These are phyloP conservation scores for Tachystola acroxantha DNA, from an alignment of 2,888 invertebrate genomes.

Conservation along the genomic window DNA sequence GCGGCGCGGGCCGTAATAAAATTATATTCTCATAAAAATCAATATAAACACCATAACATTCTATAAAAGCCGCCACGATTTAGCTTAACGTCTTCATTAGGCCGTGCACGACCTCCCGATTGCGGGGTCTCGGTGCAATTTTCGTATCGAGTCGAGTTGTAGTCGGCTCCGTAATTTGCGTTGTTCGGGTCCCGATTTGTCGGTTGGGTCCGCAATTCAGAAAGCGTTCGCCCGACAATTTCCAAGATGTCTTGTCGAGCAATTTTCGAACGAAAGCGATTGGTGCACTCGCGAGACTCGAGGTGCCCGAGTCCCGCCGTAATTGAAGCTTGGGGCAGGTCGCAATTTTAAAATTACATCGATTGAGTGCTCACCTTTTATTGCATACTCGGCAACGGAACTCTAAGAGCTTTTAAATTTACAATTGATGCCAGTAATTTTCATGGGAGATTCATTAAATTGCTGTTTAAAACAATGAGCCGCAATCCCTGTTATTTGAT, in stretches of 20 bases:
- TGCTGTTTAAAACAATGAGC: conserved; percentile 50
- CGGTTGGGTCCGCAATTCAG: conserved; percentile 52
- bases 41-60: conserved; percentile 63
- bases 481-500: conserved; percentile 7
- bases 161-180: conserved; percentile 61
- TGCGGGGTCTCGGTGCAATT: conserved; percentile 56
- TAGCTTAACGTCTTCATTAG: conserved; percentile 73
- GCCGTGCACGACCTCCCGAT: conserved; percentile 61
- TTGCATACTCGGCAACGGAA: conserved; percentile 34
- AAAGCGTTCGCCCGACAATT: conserved; percentile 56
- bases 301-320: conserved; percentile 46
- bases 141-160: conserved; percentile 47
- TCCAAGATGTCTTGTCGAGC: conserved; percentile 53
- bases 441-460: conserved; percentile 37
- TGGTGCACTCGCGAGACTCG: conserved; percentile 46
- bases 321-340: conserved; percentile 66
- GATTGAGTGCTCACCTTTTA: conserved; percentile 62
- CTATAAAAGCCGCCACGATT: conserved; percentile 55
- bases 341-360: conserved; percentile 70
- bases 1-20: conserved; percentile 39
- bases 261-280: conserved; percentile 59
- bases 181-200: conserved; percentile 58
- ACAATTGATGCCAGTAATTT: conserved; percentile 41
- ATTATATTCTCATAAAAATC: conserved; percentile 69
- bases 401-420: conserved; percentile 50